A percentile compares a stretch with the other conserved stretches of the same genome.
Conservation (phyloP, 2,113 vertebrate species). For the Leuciscus idus region DNA sequence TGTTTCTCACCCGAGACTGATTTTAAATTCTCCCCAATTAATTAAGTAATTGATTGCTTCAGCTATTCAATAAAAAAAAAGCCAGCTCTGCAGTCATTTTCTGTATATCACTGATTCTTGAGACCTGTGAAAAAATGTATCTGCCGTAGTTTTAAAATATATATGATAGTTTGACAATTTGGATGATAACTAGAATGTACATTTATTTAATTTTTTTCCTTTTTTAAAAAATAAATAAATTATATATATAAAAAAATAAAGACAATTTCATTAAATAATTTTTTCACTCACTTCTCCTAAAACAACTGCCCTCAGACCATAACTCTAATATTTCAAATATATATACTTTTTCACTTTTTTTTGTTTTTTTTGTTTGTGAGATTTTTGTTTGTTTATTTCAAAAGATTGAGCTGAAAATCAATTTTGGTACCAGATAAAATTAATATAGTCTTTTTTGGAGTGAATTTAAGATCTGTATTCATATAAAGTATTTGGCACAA, state of each 20-base stretch:
- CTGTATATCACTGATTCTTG: background rate
- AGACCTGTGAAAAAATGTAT: background rate
- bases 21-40: slow-evolving; percentile 15
- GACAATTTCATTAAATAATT: background rate
- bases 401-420: background rate
- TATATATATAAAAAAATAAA: background rate
- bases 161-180: background rate
- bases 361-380: background rate
- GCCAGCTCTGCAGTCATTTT: background rate
- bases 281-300: background rate
- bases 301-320: background rate
- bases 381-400: background rate
- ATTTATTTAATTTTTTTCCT: background rate
- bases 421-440: background rate
- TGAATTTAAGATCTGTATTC: background rate
- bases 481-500: background rate
- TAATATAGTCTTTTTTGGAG: background rate
- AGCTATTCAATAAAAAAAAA: slow-evolving; percentile 18
- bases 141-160: background rate
- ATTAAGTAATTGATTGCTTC: slow-evolving; percentile 6
- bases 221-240: background rate
- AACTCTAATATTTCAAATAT: background rate
- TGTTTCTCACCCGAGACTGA: slow-evolving; percentile 14
- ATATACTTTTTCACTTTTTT: background rate
- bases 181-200: background rate